Evolutionary conservation across 1,140 invertebrate species (phyloP), one percentile per base, ranked within the genome.

Genomic region (Bombus consobrinus): DNA sequence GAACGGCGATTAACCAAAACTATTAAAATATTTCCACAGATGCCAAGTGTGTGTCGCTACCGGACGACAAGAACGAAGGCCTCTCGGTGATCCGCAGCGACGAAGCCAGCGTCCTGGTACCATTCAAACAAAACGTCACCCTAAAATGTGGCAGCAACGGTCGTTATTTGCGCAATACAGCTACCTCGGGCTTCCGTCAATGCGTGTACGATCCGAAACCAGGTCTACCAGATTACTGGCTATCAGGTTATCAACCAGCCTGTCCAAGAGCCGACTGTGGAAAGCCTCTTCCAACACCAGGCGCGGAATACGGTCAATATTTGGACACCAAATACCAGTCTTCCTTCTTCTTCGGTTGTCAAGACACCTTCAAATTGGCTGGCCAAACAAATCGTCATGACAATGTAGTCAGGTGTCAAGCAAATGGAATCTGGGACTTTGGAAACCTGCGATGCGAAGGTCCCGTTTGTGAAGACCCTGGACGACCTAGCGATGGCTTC

Each of bases 401-500:
- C 91, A 98, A 99, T 92, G 97, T 98, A 34, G 98, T 99, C 0
- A 97, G 97, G 77, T 99, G 99, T 95, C 97, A 98, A 95, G 97
- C 97, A 4, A 98, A 98, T 93, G 98, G 98, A 13, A 97, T 98
- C 76, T 99, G 99, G 99, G 99, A 99, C 95, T 99, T 99, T 95
- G 99, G 99, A 18, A 98, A 99, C 94, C 95, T 99, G 32, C 96
- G 98, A 73, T 99, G 99, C 93, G 98, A 99, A 96, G 98, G 98
- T 81, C 98, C 98, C 37, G 98, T 99, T 2, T 99, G 99, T 94
- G 97, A 98, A 94, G 99, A 99, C 96, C 99, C 99, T 3, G 98
- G 98, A 4, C 96, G 98, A 90, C 99, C 99, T 2, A 97, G 97
- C 83, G 98, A 99, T 96, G 99, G 99, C 37, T 96, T 96, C 82